Evolutionary conservation across 1,140 invertebrate species (phyloP).

Genomic region (Prorops nasuta): DNA sequence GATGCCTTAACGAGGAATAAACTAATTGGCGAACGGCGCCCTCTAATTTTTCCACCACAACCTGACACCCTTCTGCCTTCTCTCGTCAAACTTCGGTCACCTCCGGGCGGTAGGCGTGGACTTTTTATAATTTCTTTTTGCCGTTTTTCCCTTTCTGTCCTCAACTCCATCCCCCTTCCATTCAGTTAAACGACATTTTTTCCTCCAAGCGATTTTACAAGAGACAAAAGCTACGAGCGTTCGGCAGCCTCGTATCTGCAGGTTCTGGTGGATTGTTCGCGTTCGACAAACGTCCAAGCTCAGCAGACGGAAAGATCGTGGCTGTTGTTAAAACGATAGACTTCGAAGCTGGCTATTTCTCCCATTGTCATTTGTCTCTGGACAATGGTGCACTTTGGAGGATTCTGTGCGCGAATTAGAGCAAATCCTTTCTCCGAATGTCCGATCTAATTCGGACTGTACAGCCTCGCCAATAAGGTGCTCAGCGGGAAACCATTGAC

Average conservation of each 20-base stretch:
- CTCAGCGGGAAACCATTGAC: conserved; percentile 38
- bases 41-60: conserved; percentile 23
- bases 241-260: too few relatives aligned
- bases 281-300: too few relatives aligned
- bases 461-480: conserved; percentile 21
- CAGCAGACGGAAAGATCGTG: not conserved
- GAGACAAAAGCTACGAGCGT: too few relatives aligned
- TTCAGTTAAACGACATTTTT: too few relatives aligned
- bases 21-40: conserved; percentile 37
- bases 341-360: conserved; percentile 13
- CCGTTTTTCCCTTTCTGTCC: too few relatives aligned
- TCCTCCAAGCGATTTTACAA: too few relatives aligned
- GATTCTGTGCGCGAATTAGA: conserved; percentile 33
- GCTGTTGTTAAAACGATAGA: conserved; percentile 24
- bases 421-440: conserved; percentile 35
- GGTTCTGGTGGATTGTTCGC: too few relatives aligned
- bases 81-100: too few relatives aligned
- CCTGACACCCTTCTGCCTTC: conserved; percentile 20
- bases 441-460: conserved; percentile 21
- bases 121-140: too few relatives aligned
- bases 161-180: too few relatives aligned
- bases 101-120: too few relatives aligned
- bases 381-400: conserved; percentile 28
- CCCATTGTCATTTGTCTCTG: conserved; percentile 15
- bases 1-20: conserved; percentile 24